A percentile compares a stretch with the other conserved stretches of the same genome.
Evolutionary conservation across 2,888 invertebrate genomes (phyloP).

Genomic region (Trissolcus brochymenae): DNA sequence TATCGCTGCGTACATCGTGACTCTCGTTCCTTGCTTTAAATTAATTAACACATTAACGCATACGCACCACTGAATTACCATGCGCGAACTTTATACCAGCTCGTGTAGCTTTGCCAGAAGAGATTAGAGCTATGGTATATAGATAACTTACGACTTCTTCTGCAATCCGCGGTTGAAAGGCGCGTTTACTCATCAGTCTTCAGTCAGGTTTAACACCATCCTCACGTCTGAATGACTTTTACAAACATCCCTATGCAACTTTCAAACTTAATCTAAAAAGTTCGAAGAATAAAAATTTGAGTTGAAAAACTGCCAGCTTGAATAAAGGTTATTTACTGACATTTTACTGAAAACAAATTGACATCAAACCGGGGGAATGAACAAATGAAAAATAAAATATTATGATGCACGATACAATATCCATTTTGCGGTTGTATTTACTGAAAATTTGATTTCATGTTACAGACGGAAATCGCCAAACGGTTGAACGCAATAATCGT

Average conservation of each 20-base stretch:
- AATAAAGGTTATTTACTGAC: no score
- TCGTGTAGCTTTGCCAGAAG: constrained; percentile 52
- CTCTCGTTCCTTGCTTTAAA: constrained; percentile 57
- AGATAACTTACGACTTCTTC: constrained; percentile 55
- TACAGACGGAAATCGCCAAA: constrained; percentile 93
- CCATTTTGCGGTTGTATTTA: no score
- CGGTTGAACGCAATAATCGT: constrained; percentile 93
- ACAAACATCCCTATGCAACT: no score
- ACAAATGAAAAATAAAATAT: no score
- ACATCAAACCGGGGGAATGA: no score
- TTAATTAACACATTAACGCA: constrained; percentile 60
- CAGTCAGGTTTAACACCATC: constrained; percentile 25
- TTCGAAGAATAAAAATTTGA: no score
- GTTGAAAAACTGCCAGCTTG: no score
- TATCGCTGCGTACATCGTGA: constrained; percentile 52
- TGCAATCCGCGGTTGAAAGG: constrained; percentile 49
- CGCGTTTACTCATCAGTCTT: constrained; percentile 47
- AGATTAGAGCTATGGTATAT: constrained; percentile 51
- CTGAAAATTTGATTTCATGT: constrained; percentile 27
- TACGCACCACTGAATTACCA: constrained; percentile 57
- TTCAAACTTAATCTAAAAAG: no score
- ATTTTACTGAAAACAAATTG: no score
- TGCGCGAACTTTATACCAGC: constrained; percentile 53
- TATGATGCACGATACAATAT: no score
- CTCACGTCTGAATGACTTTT: constrained; percentile 9